Evolutionary conservation across 2,888 invertebrate genomes (phyloP).

Genomic region (Trimorus sp.): DNA sequence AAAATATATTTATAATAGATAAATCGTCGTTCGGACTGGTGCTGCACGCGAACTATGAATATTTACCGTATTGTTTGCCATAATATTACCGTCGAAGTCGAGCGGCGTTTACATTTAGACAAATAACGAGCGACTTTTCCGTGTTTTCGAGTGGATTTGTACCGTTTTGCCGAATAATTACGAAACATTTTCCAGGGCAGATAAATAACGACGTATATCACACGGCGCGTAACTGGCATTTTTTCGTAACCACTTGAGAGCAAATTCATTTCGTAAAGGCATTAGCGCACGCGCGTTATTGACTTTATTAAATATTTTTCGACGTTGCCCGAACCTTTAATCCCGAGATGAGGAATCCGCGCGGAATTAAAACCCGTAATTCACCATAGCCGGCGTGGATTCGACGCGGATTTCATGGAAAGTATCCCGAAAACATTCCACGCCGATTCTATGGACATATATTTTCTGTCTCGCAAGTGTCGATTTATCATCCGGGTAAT

Average conservation of each 20-base stretch:
- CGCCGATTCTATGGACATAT: no score
- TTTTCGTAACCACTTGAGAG: constrained; percentile 11
- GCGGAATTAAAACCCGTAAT: no score
- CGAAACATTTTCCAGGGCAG: constrained; percentile 25
- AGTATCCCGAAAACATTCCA: no score
- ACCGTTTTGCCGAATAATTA: constrained; percentile 36
- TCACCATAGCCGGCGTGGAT: no score
- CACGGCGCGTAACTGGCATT: constrained; percentile 22
- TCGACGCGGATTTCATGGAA: no score
- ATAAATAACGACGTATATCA: constrained; percentile 1
- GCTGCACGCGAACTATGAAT: constrained; percentile 25
- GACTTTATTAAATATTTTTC: constrained; percentile 14
- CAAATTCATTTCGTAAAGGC: constrained; percentile 4
- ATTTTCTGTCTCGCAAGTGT: no score
- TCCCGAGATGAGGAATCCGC: no score
- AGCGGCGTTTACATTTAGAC: constrained; percentile 32
- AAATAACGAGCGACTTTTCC: constrained; percentile 21
- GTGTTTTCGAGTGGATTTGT: constrained; percentile 27
- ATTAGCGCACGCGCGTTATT: neutral
- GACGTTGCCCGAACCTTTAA: neutral
- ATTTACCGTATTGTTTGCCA: constrained; percentile 36
- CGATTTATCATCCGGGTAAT: no score
- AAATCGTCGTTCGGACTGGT: constrained; percentile 36
- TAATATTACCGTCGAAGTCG: constrained; percentile 33
- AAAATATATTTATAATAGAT: constrained; percentile 50